phyloP scores from a whole-genome alignment of 2,888 invertebrate genomes.

The Drosophila gaucha region DNA sequence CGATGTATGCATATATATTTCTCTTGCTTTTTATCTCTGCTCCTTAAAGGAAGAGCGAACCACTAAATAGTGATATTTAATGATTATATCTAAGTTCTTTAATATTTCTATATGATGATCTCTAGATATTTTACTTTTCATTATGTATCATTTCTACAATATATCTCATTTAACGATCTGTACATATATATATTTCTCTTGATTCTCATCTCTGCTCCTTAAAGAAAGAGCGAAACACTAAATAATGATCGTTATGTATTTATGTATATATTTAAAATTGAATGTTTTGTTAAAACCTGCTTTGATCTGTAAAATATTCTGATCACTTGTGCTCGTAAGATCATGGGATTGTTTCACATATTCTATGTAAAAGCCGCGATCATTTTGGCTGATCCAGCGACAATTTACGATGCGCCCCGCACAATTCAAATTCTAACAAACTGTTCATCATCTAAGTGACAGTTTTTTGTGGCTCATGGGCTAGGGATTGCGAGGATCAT shows the following conservation, averaged over 20 bases:
- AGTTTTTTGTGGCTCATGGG: conserved; percentile 47
- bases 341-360: not conserved
- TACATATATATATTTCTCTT: too few species aligned
- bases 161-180: not conserved
- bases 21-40: fast-evolving
- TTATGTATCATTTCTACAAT: too few species aligned
- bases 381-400: conserved; percentile 25
- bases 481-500: conserved; percentile 20
- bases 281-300: not conserved
- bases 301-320: too few species aligned
- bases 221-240: too few species aligned
- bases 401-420: conserved; percentile 81
- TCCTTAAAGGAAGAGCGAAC: too few species aligned
- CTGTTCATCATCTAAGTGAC: conserved; percentile 81
- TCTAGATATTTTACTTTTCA: too few species aligned
- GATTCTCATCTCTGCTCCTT: fast-evolving
- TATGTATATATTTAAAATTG: not conserved
- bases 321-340: not conserved
- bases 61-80: too few species aligned
- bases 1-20: too few species aligned
- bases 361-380: conserved; percentile 23
- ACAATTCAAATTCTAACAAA: conserved; percentile 83
- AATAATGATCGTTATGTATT: not conserved
- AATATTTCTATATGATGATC: too few species aligned
- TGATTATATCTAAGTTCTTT: too few species aligned